A percentile compares a stretch with the other conserved stretches of the same genome.
Evolutionary conservation across 2,797 vertebrate species (phyloP).

Genomic region (Oceanodroma leucorhoa): DNA sequence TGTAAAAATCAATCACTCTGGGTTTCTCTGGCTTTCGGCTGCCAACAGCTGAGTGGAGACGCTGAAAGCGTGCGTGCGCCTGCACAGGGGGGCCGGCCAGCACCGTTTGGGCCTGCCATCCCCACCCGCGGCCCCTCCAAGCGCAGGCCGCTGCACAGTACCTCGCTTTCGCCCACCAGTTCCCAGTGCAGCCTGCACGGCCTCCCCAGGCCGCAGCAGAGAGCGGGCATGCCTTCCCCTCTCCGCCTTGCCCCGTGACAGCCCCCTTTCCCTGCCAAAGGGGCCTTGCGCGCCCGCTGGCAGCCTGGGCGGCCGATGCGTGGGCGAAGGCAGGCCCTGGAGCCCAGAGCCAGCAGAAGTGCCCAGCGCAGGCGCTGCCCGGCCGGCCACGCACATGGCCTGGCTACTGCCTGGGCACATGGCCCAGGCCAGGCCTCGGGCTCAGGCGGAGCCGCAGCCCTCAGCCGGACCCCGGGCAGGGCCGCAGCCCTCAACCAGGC

Average conservation of each 20-base stretch:
- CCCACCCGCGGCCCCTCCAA: accelerated
- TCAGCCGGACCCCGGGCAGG: not conserved
- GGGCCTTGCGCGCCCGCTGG: accelerated
- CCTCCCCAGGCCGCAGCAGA: not conserved
- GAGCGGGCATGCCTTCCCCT: accelerated
- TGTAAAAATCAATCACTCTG: not conserved
- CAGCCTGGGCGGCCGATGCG: accelerated
- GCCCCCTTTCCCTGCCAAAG: not conserved
- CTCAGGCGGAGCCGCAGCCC: too few relatives aligned
- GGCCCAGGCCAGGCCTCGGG: too few relatives aligned
- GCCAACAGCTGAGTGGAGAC: not conserved
- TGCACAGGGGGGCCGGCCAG: not conserved
- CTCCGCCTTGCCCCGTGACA: accelerated
- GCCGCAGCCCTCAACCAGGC: not conserved
- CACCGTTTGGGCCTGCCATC: accelerated
- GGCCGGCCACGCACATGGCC: accelerated
- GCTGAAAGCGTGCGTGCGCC: accelerated
- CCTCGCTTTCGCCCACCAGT: accelerated
- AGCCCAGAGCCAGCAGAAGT: accelerated
- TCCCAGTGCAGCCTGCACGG: accelerated
- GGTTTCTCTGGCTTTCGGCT: not conserved
- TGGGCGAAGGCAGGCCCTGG: accelerated
- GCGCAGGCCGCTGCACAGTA: accelerated
- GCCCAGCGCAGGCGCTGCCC: accelerated
- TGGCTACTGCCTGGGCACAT: accelerated